These are phyloP conservation scores for Oriolus oriolus DNA, from an alignment of 2,113 vertebrate genomes.

Conservation along the genomic window DNA sequence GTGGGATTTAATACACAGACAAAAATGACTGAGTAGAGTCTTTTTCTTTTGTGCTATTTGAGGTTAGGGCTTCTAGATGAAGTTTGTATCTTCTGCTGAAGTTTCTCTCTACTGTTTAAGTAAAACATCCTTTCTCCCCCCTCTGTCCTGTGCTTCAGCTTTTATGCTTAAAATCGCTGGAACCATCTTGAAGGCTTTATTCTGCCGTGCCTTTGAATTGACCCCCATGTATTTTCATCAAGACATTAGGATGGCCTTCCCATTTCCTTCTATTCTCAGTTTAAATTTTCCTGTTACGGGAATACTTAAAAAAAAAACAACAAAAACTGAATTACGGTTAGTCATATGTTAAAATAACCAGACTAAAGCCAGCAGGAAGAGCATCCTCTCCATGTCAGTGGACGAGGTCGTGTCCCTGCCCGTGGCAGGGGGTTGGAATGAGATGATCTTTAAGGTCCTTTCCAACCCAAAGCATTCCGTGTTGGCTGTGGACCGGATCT, in stretches of 20 bases:
- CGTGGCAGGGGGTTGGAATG: neutral
- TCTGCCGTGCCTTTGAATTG: neutral
- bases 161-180: neutral
- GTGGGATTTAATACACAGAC: neutral
- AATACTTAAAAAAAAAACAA: neutral
- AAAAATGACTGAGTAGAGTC: neutral
- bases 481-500: neutral
- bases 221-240: neutral
- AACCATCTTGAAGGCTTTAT: neutral
- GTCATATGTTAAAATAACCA: neutral
- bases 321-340: neutral
- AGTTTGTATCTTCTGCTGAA: neutral
- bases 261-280: slow-evolving; percentile 51
- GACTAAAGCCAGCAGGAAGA: neutral
- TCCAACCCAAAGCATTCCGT: neutral
- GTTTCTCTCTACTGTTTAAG: neutral
- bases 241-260: slow-evolving; percentile 4
- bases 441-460: neutral
- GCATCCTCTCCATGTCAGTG: neutral
- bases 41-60: neutral
- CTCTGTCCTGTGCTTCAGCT: neutral
- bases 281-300: slow-evolving; percentile 13
- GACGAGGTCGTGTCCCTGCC: fast-evolving
- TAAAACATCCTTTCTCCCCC: neutral
- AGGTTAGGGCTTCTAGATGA: neutral